Percentiles rank a stretch among this genome's conserved stretches.
Evolutionary conservation across 2,113 vertebrate species (phyloP).

Genomic region (Lepisosteus osseus): DNA sequence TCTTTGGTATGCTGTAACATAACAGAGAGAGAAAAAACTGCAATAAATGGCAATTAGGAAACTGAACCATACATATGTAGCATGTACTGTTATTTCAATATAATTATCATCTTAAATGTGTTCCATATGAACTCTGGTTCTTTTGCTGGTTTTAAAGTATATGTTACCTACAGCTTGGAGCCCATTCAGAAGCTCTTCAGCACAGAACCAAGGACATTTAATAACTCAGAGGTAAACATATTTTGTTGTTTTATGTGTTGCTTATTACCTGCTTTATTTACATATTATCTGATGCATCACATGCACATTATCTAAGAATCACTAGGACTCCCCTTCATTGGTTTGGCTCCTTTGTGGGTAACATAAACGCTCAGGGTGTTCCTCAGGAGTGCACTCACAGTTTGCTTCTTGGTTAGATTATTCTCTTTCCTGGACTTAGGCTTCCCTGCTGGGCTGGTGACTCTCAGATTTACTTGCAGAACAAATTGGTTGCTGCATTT

Average conservation of each 20-base stretch:
- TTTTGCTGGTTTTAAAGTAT: conserved; percentile 11
- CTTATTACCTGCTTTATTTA: too few species aligned
- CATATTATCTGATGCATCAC: too few species aligned
- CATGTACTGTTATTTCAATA: conserved; percentile 9
- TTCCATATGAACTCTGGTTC: conserved; percentile 16
- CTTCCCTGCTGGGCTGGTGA: too few species aligned
- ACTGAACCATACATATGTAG: neutral
- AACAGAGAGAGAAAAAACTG: conserved; percentile 9
- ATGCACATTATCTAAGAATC: too few species aligned
- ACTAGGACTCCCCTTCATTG: too few species aligned
- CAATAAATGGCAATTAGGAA: conserved; percentile 16
- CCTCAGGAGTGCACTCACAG: too few species aligned
- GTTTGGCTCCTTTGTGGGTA: too few species aligned
- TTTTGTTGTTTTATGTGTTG: neutral
- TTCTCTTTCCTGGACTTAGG: too few species aligned
- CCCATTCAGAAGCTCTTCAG: conserved; percentile 2
- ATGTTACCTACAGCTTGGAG: conserved; percentile 15
- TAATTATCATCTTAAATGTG: conserved; percentile 16
- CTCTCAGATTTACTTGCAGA: too few species aligned
- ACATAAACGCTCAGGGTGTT: too few species aligned
- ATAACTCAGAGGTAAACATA: conserved; percentile 33
- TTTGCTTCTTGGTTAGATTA: too few species aligned
- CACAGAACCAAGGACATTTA: conserved; percentile 30
- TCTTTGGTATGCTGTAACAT: conserved; percentile 16
- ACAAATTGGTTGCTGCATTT: too few species aligned